Base-by-base conservation (phyloP, 2,113 vertebrate genomes). In the Nematolebias whitei region DNA sequence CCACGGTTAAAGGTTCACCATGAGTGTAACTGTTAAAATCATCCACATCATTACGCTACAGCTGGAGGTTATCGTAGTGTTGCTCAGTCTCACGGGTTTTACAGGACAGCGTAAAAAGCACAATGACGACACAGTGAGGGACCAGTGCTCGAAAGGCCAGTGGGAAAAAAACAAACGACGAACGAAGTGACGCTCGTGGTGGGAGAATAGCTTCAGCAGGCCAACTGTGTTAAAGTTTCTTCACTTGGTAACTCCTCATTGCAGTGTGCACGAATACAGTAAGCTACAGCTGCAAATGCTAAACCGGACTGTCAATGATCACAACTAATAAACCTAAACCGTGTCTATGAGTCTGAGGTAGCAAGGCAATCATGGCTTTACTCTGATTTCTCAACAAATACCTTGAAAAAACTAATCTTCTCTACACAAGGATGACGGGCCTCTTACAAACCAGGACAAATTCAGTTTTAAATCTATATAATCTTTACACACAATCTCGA, bases 321-420 rank as follows among this genome's bases (percentile, higher is more conserved):
- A 78, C 79, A 54, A 91, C 88, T 89, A 93, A 85, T 81, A 84
- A 80, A 95, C 90, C 68, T 90, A 90, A 91, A 87, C 88, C 79
- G 91, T 92, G 93, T 93, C 87, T 83, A 83, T 82, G 91, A 92
- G 86, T 92, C 93, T 98, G 97, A 99, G 97, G 97, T 99, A 99
- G 97, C 96, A 96, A 98, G 94, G 95, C 94, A 95, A 94, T 95
- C 94, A 95, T 95, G 96, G 96, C 95, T 98, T 96, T 96, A 94
- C 93, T 95, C 94, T 94, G 92, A 91, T 95, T 95, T 85, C 81
- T 68, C n/a, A 82, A 95, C 95, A 95, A 87, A 52, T 84, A 87
- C 90, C 92, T 86, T 14, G 18, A 57, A 72, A 77, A 59, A 29
- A 65, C 65, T 57, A 75, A 71, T 4, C 76, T 93, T 92, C 71